phyloP scores from a whole-genome alignment of 2,797 vertebrate species.

The Pygocentrus nattereri region DNA sequence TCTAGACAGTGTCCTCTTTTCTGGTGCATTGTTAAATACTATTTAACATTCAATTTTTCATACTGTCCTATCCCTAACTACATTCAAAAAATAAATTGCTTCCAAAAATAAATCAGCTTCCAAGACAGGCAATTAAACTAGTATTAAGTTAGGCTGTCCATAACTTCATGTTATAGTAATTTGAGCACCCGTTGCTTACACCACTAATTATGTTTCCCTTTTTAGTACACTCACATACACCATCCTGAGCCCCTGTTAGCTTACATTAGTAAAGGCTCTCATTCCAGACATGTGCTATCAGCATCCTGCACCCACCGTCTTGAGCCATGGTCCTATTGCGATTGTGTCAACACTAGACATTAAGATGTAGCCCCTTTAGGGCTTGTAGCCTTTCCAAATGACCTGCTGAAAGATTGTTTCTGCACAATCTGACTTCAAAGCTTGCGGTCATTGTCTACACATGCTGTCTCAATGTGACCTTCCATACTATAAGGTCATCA shows the following conservation, averaged over 20 bases:
- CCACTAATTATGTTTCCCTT: neutral
- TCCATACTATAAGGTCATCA: slow-evolving; percentile 22
- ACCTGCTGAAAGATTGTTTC: slow-evolving; percentile 43
- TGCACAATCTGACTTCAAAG: slow-evolving; percentile 18
- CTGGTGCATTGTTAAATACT: no score
- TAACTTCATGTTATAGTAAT: no score
- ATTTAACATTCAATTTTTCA: no score
- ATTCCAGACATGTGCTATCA: slow-evolving; percentile 10
- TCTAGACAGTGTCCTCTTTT: neutral
- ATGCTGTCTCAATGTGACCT: slow-evolving; percentile 20
- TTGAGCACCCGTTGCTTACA: neutral
- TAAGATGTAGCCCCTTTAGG: neutral
- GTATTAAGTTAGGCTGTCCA: neutral
- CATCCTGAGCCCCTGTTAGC: neutral
- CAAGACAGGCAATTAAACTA: no score
- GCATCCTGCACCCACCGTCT: slow-evolving; percentile 1
- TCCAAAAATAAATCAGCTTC: neutral
- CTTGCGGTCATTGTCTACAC: slow-evolving; percentile 25
- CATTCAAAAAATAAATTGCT: neutral
- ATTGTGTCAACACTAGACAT: slow-evolving; percentile 7
- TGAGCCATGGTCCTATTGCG: neutral
- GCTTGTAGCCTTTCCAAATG: slow-evolving; percentile 3
- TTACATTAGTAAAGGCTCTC: neutral
- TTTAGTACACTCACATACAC: neutral
- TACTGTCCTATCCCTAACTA: no score